Evolutionary conservation across 2,797 vertebrate species (phyloP), one percentile per base, ranked within the genome.

Genomic region (Cyprinodon diabolis): DNA sequence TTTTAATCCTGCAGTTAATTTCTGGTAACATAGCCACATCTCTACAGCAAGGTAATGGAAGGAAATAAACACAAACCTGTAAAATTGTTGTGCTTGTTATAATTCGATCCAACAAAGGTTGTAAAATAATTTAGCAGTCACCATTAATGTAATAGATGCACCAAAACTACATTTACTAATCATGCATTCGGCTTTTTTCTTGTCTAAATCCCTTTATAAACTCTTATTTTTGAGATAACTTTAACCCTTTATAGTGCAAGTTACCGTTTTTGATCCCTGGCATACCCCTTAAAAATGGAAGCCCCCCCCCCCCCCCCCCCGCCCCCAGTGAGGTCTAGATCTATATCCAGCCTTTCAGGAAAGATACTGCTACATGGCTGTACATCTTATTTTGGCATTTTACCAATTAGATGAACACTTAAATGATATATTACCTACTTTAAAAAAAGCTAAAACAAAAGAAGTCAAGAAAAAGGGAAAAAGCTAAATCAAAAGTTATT

Each of bases 201-300:
- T 93, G 90, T 92, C 79, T 87, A 93, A 88, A 94, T 93, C 90
- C 92, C 86, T 88, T 69, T 66, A 72, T 81, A 80, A 89, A 91
- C 69, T 79, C 76, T 72, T 81, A 74, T 80, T 68, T 87, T 60
- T 69, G 76, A 91, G 82, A 83, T 66, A 68, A 87, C 73, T 82
- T 69, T 75, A 85, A 84, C 30, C 30, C 30, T 30, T 30, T 30
- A 30, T 30, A 30, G 30, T 30, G 30, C 30, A 30, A 30, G 30
- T 30, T 30, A 30, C 30, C 3, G 30, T 30, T 30, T 30, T 30
- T 30, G 30, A 30, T 30, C 30, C 30, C 30, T 30, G 30, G 30
- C 30, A 30, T 30, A 30, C 30, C 30, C 30, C 2, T 30, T 30
- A 30, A 30, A 30, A 30, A 30, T 30, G 30, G 30, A 30, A 1